These are phyloP conservation scores for Microhierax caerulescens DNA, from an alignment of 2,797 vertebrate species.

Conservation along the genomic window DNA sequence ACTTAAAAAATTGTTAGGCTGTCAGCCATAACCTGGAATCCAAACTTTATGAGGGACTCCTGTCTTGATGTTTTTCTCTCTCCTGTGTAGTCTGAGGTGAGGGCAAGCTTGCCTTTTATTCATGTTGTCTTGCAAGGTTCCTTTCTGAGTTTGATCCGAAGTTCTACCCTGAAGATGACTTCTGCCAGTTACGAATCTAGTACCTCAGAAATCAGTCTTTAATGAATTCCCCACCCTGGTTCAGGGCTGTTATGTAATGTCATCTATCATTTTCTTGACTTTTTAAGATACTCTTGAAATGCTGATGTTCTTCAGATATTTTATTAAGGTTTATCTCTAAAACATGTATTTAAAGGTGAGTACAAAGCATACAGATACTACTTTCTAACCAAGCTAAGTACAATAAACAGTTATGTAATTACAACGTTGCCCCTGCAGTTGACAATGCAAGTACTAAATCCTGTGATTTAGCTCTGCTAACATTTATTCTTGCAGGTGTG, in stretches of 20 bases:
- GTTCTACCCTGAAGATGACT: neutral
- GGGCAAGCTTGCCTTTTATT: neutral
- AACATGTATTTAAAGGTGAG: neutral
- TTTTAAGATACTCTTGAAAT: neutral
- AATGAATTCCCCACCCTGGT: rapidly evolving
- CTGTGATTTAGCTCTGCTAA: neutral
- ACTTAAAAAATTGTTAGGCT: neutral
- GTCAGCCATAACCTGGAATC: neutral
- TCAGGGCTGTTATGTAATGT: neutral
- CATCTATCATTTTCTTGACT: neutral
- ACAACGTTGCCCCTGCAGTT: neutral
- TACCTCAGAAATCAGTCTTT: neutral
- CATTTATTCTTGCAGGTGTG: neutral
- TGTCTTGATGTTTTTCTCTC: neutral
- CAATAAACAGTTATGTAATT: neutral
- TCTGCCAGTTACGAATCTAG: neutral
- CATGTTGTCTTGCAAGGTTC: rapidly evolving
- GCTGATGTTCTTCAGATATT: neutral
- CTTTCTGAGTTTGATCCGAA: neutral
- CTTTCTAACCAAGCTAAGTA: neutral
- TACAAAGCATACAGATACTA: neutral
- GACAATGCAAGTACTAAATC: neutral
- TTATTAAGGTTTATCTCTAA: neutral
- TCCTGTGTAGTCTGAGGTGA: neutral
- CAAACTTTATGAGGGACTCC: neutral